Evolutionary conservation across 2,797 vertebrate species (phyloP).

Genomic region (Phrynocephalus forsythii): DNA sequence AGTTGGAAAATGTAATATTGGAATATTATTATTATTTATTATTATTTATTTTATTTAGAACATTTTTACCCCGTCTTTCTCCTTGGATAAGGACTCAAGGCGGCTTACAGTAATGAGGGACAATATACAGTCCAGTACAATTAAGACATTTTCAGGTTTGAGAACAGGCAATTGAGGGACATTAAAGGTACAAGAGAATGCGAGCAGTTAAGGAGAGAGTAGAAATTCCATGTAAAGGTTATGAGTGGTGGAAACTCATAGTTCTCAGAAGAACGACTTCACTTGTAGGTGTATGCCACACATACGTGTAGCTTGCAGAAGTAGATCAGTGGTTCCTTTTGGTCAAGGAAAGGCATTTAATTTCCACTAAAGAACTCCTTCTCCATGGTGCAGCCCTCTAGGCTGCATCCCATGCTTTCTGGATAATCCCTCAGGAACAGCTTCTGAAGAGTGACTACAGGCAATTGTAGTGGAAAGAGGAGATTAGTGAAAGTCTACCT

Average conservation of each 20-base stretch:
- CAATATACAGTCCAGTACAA: too few species aligned
- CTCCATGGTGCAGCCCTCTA: background rate
- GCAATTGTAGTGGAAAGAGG: background rate
- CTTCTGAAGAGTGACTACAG: background rate
- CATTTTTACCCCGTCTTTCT: too few species aligned
- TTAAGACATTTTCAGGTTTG: too few species aligned
- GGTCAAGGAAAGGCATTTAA: background rate
- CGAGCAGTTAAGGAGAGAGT: too few species aligned
- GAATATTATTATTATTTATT: background rate
- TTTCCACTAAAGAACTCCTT: background rate
- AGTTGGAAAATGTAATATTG: background rate
- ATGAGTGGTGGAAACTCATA: too few species aligned
- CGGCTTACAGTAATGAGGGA: too few species aligned
- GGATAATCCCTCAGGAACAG: background rate
- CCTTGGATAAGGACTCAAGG: too few species aligned
- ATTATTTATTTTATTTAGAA: too few species aligned
- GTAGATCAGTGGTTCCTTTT: constrained; percentile 9
- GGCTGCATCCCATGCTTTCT: background rate
- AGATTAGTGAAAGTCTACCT: background rate
- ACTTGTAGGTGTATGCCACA: background rate
- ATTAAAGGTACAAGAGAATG: too few species aligned
- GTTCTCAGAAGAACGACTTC: background rate
- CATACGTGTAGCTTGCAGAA: background rate
- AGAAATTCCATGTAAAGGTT: too few species aligned
- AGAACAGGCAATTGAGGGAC: too few species aligned